These are phyloP conservation scores for Zoanthus sansibaricus DNA, from an alignment of 92 coral and sea anemone species.

Conservation along the genomic window DNA sequence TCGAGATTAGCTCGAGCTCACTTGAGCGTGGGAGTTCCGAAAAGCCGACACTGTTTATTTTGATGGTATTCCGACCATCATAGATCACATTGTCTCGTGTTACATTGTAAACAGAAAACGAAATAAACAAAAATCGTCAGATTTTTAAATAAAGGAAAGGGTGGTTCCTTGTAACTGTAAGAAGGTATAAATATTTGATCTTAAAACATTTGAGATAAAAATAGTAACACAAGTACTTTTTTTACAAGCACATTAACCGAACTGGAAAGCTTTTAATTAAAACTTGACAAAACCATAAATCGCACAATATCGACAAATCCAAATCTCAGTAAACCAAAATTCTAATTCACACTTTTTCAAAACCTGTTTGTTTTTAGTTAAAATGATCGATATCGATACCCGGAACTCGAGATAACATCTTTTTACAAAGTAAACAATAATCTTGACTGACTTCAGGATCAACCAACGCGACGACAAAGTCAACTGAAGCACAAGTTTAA, in stretches of 20 bases:
- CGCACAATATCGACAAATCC: no score
- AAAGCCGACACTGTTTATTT: not conserved
- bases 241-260: not conserved
- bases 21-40: constrained; percentile 27
- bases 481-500: no score
- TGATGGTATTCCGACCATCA: not conserved
- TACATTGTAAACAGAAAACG: constrained; percentile 5
- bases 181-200: constrained; percentile 23
- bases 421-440: no score
- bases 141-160: not conserved
- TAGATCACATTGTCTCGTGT: not conserved
- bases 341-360: not conserved
- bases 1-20: constrained; percentile 18
- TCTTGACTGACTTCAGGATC: no score
- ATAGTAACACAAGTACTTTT: not conserved
- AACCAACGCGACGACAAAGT: no score
- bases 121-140: constrained; percentile 27
- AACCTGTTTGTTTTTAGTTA: not conserved
- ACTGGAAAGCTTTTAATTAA: not conserved
- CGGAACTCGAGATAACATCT: not conserved
- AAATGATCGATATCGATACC: not conserved
- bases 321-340: not conserved
- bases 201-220: not conserved
- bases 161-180: constrained; percentile 4
- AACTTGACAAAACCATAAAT: not conserved